These are phyloP conservation scores for Delichon dasypus DNA, from an alignment of 2,797 vertebrate species.

Conservation along the genomic window DNA sequence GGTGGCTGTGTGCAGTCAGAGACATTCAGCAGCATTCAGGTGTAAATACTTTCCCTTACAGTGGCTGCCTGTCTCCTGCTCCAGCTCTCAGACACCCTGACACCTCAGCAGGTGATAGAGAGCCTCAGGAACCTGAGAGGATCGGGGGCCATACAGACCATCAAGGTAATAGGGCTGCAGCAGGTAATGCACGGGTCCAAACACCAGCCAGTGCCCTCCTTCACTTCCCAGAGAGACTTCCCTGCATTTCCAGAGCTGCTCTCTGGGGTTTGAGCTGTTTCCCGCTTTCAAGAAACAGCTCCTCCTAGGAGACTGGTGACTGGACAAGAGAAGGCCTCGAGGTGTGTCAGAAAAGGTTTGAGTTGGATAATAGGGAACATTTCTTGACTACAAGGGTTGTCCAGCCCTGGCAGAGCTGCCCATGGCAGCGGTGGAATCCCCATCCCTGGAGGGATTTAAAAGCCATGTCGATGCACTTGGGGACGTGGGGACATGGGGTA, in stretches of 20 bases:
- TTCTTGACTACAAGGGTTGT: background rate
- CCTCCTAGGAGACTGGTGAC: background rate
- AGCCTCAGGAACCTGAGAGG: slow-evolving; percentile 84
- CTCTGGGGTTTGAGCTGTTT: background rate
- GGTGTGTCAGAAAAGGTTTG: background rate
- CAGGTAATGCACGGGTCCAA: fast-evolving
- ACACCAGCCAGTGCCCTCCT: fast-evolving
- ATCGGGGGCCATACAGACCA: slow-evolving; percentile 87
- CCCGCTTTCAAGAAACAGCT: background rate
- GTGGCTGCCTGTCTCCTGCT: slow-evolving; percentile 89
- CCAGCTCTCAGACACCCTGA: slow-evolving; percentile 79
- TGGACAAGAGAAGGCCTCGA: background rate
- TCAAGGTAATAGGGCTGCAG: slow-evolving; percentile 81
- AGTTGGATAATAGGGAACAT: background rate
- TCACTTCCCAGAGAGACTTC: background rate
- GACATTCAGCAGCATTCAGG: background rate
- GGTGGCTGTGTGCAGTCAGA: background rate
- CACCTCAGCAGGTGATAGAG: slow-evolving; percentile 84
- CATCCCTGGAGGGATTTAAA: background rate
- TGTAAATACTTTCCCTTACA: slow-evolving; percentile 32
- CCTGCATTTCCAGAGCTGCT: background rate
- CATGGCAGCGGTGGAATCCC: background rate
- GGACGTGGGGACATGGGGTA: too few species aligned
- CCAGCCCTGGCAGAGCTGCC: background rate
- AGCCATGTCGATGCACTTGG: background rate